Percentiles rank a stretch among this genome's conserved stretches.
These are phyloP conservation scores for Australoheros facetus DNA, from an alignment of 2,797 vertebrate species.

Conservation along the genomic window DNA sequence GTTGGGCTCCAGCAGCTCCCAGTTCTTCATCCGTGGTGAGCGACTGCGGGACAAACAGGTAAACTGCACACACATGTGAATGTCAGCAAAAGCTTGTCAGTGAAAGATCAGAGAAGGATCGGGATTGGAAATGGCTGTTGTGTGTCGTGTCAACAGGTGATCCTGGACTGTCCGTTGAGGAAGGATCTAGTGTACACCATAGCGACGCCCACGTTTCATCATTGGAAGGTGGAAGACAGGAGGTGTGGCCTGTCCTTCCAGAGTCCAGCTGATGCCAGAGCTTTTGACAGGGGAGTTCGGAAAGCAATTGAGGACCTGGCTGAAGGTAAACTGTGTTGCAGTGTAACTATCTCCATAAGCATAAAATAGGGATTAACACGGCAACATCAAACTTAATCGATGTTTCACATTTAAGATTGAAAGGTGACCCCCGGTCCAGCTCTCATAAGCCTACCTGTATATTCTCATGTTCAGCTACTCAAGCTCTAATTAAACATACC, in stretches of 20 bases:
- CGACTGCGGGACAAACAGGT: slow-evolving; percentile 98
- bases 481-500: background rate
- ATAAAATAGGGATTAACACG: too few relatives aligned
- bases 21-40: slow-evolving; percentile 98
- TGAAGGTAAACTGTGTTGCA: slow-evolving; percentile 83
- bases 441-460: too few relatives aligned
- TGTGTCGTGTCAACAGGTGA: slow-evolving; percentile 82
- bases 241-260: slow-evolving; percentile 97
- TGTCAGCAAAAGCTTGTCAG: background rate
- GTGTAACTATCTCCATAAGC: background rate
- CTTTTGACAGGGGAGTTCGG: slow-evolving; percentile 96
- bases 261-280: slow-evolving; percentile 95
- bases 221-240: slow-evolving; percentile 97
- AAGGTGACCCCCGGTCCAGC: too few relatives aligned
- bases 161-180: slow-evolving; percentile 95
- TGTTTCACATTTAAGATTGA: too few relatives aligned
- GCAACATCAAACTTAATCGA: too few relatives aligned
- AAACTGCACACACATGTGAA: background rate
- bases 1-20: slow-evolving; percentile 71
- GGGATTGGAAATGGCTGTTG: background rate
- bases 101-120: too few relatives aligned
- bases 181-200: slow-evolving; percentile 97
- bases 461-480: too few relatives aligned
- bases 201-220: slow-evolving; percentile 98
- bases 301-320: slow-evolving; percentile 98